Base-by-base conservation (phyloP, 1,140 invertebrate genomes). In the Scylla paramamosain region DNA sequence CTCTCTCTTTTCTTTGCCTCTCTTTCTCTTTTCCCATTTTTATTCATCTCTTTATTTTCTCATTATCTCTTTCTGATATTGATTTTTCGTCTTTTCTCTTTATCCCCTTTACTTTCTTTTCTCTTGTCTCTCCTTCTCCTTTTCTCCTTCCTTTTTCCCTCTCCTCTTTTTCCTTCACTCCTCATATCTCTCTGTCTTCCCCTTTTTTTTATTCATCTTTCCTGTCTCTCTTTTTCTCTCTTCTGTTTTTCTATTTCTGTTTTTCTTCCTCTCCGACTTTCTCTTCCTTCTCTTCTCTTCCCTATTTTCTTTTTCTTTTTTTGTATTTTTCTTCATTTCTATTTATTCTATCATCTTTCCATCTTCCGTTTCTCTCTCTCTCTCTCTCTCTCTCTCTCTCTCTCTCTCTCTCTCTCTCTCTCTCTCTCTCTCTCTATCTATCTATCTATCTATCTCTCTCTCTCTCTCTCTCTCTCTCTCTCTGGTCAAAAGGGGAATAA, bases 361-460 rank as follows among this genome's bases (percentile, higher is more conserved):
- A n/a, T n/a, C n/a, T n/a, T n/a, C 39, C 88, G 8, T 8, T 31
- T 29, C 86, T 29, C 31, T 29, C 86, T 88, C 88, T 8, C 45
- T 90, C 6, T 6, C 4, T 31, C 83, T 25, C 31, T 25, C 31
- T 31, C 25, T 84, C 20, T 25, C 31, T n/a, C 20, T 6, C 83
- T 25, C 6, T 31, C 20, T 25, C 83, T 31, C 25, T 25, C 6
- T 31, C 31, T 31, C 83, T 84, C 31, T 84, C 31, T 84, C 83
- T 84, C 83, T 84, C 83, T 84, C 83, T 86, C 83, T 86, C 83
- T 86, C 83, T 86, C 83, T 86, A 3, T 86, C 83, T 86, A 3
- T 86, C 83, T 86, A 3, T 86, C 83, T 86, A 3, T 86, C 83
- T 86, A 3, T 86, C 83, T 86, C 83, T 86, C 83, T 86, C 83